Percentiles rank a stretch among this genome's conserved stretches.
Conservation (phyloP, 92 coral and sea anemone species). For the Palythoa caribaeorum region DNA sequence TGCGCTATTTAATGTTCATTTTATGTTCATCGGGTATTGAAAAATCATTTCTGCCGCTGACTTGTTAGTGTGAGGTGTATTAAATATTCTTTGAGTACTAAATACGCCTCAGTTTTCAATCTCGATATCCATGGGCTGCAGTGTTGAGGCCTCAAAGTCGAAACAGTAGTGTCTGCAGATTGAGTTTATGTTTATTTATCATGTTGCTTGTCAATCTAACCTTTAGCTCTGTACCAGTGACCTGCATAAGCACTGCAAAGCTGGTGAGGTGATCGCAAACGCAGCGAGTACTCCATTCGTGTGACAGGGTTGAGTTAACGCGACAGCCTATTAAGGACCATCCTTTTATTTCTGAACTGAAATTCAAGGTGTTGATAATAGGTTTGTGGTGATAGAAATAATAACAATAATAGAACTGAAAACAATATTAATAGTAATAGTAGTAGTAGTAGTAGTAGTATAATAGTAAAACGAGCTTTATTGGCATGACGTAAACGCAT, state of each 20-base stretch:
- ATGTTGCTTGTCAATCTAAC: background rate
- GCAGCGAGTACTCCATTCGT: constrained; percentile 69
- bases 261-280: constrained; percentile 81
- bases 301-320: constrained; percentile 51
- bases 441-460: background rate
- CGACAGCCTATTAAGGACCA: constrained; percentile 87
- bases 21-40: too few relatives aligned
- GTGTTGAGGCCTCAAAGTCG: too few relatives aligned
- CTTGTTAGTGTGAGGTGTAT: too few relatives aligned
- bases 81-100: too few relatives aligned
- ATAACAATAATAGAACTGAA: background rate
- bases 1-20: too few relatives aligned
- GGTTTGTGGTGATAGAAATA: background rate
- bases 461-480: background rate
- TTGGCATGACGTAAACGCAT: background rate
- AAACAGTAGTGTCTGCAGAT: too few relatives aligned
- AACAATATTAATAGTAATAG: background rate
- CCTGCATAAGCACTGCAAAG: constrained; percentile 83
- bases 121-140: too few relatives aligned
- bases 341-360: constrained; percentile 30
- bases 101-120: too few relatives aligned
- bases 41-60: too few relatives aligned
- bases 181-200: too few relatives aligned
- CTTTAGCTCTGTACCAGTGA: constrained; percentile 55
- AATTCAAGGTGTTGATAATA: background rate